Conservation (phyloP, 2,888 invertebrate species). For the Eulithis prunata region DNA sequence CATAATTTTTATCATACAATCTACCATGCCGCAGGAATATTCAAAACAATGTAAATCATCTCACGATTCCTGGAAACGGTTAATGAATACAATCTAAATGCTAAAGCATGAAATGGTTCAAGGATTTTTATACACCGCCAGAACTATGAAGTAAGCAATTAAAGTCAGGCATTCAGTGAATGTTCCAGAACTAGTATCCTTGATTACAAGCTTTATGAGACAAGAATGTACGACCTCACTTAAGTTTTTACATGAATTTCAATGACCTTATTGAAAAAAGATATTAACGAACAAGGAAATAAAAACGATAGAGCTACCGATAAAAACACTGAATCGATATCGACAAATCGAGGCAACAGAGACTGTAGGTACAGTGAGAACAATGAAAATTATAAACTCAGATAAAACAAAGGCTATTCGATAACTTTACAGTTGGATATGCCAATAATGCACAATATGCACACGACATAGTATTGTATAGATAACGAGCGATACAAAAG, state of each 20-base stretch:
- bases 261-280: constrained; percentile 30
- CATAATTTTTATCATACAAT: constrained; percentile 24
- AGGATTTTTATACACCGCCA: not conserved
- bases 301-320: constrained; percentile 40
- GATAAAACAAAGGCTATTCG: constrained; percentile 56
- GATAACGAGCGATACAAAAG: constrained; percentile 62
- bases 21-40: constrained; percentile 17
- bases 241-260: constrained; percentile 34
- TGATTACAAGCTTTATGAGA: constrained; percentile 27
- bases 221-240: constrained; percentile 36
- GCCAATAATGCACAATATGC: constrained; percentile 62
- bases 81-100: not conserved
- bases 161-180: constrained; percentile 11
- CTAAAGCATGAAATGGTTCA: not conserved
- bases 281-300: constrained; percentile 37
- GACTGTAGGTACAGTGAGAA: constrained; percentile 49
- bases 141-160: constrained; percentile 10
- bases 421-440: constrained; percentile 57
- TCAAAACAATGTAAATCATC: constrained; percentile 14
- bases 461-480: constrained; percentile 48
- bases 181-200: constrained; percentile 24
- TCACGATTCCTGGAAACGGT: constrained; percentile 1
- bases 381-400: constrained; percentile 62
- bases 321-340: constrained; percentile 42
- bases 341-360: constrained; percentile 49